Percentiles rank a stretch among this genome's conserved stretches.
Evolutionary conservation across 2,888 invertebrate species (phyloP).

Genomic region (Masnerella sp.): DNA sequence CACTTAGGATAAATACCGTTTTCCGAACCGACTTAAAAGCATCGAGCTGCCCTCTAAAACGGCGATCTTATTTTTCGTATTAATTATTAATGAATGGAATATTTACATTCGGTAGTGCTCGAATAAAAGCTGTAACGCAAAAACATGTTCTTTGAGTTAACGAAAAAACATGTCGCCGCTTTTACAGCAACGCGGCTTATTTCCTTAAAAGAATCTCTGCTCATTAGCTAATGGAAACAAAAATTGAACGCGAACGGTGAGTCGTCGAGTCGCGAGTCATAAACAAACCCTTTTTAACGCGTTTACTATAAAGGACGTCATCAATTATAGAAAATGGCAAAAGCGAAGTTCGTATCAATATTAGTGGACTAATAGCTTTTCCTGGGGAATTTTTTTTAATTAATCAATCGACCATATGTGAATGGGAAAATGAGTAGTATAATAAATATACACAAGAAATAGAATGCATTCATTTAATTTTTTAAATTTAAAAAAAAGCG

Average conservation of each 20-base stretch:
- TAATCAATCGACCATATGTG: too few relatives aligned
- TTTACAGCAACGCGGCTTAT: background rate
- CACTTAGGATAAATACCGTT: too few relatives aligned
- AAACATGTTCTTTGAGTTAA: constrained; percentile 23
- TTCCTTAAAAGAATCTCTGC: constrained; percentile 13
- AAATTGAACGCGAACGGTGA: constrained; percentile 5
- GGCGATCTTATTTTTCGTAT: constrained; percentile 4
- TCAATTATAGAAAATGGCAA: background rate
- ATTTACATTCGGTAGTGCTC: background rate
- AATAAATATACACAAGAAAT: too few relatives aligned
- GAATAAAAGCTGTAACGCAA: background rate
- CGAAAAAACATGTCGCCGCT: constrained; percentile 15
- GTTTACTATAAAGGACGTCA: background rate
- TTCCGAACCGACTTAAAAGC: too few relatives aligned
- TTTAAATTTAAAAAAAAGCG: too few relatives aligned
- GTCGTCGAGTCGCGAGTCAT: background rate
- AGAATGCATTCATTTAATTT: too few relatives aligned
- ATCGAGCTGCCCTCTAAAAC: too few relatives aligned
- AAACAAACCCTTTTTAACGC: background rate
- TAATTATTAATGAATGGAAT: background rate
- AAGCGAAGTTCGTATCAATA: too few relatives aligned
- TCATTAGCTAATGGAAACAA: constrained; percentile 18
- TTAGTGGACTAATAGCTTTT: too few relatives aligned
- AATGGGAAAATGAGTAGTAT: too few relatives aligned
- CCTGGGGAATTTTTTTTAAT: too few relatives aligned